Conservation (phyloP, 2,888 invertebrate species). For the Parthenolecanium corni region DNA sequence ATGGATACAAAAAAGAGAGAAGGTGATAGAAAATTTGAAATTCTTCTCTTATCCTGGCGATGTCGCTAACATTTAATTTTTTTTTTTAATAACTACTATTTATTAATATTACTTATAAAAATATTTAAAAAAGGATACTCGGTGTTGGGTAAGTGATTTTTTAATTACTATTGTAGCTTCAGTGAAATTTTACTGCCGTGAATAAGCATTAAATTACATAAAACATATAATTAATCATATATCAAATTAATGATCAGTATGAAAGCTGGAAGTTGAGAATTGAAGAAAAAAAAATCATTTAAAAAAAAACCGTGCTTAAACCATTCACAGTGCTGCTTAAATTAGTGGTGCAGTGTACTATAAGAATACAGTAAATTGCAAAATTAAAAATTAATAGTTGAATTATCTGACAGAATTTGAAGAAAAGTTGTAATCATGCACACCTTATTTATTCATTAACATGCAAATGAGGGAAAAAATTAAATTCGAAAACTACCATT, state of each 20-base stretch:
- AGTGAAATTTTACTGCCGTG: background rate
- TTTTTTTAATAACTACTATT: no score
- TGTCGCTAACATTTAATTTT: no score
- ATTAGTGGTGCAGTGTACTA: no score
- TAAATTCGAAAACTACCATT: conserved; percentile 10
- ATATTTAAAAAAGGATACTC: no score
- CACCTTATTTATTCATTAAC: background rate
- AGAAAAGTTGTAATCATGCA: background rate
- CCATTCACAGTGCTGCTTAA: background rate
- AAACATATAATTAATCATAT: background rate
- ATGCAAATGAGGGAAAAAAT: conserved; percentile 6
- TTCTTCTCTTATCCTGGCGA: no score
- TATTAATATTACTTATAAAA: no score
- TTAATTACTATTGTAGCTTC: background rate
- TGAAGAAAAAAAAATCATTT: background rate
- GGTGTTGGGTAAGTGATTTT: no score
- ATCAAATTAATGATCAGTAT: background rate
- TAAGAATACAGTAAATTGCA: background rate
- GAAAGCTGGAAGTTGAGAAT: background rate
- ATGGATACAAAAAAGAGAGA: no score
- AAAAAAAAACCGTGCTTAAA: background rate
- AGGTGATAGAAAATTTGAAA: no score
- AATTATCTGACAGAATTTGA: background rate
- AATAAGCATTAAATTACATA: no score
- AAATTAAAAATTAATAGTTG: background rate